Evolutionary conservation across 2,797 vertebrate species (phyloP), one percentile per base, ranked within the genome.

Genomic region (Propithecus deckenii): DNA sequence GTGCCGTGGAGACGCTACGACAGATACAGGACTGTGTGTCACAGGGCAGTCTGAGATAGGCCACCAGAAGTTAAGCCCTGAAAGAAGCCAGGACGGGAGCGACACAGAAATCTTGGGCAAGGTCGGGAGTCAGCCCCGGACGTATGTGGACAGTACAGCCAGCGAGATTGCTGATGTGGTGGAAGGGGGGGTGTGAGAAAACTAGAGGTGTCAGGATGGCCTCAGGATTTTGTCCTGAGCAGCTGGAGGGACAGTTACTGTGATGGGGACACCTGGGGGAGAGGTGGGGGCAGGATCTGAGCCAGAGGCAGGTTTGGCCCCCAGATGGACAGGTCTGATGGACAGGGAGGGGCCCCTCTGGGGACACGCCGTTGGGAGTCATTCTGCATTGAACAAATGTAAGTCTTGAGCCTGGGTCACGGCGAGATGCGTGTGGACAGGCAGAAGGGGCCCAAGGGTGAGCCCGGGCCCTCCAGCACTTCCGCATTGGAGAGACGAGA

Each of bases 371-470:
- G 9, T 2, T 1, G 1, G 28, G 38, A 59, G 50, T 61, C 15
- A 1, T 69, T 69, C 41, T n/a, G 8, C 32, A 2, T 5, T 48
- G 32, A 3, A 2, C 0, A 3, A 13, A 30, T 35, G 7, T 46
- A 15, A 23, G 57, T 76, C 46, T 1, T 11, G 59, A 78, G 32
- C 18, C 50, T 59, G 41, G 59, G 7, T 84, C 69, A 3, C 41
- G 1, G n/a, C 2, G 8, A 18, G 28, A 6, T 52, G 38, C 46
- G 20, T 8, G 1, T n/a, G 50, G 46, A n/a, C 4, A 22, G 10
- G 4, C 20, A 0, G 11, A 13, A 35, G 9, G 11, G 32, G 4
- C 23, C 22, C 1, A 0, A 14, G 41, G n/a, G 6, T 30, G 48
- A 76, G 23, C 50, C n/a, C 76, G 23, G 50, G 23, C 59, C 67